Conservation (phyloP, 2,797 vertebrate genomes). For the Petrocephalus sullivani region DNA sequence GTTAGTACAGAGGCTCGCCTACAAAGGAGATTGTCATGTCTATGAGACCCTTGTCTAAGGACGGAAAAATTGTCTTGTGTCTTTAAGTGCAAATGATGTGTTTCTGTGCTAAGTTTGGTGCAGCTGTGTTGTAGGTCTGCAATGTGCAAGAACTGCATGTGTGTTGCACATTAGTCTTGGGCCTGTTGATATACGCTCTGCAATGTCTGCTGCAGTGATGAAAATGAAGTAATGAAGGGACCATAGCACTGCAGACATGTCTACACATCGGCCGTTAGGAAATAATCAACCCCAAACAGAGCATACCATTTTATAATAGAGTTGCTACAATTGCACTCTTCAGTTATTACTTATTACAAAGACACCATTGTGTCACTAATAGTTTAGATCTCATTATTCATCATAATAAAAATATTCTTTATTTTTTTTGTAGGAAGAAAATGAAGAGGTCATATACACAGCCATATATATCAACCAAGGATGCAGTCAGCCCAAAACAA, state of each 20-base stretch:
- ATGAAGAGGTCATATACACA: background rate
- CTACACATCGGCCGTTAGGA: background rate
- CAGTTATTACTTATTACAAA: background rate
- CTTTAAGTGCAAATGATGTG: background rate
- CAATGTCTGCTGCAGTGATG: background rate
- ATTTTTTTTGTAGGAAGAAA: conserved; percentile 12
- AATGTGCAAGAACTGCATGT: background rate
- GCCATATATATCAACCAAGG: background rate
- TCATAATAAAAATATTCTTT: background rate
- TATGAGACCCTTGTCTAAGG: background rate
- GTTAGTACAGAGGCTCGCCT: background rate
- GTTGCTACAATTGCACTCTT: background rate
- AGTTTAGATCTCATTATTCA: background rate
- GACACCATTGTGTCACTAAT: background rate
- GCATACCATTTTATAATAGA: background rate
- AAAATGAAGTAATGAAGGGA: background rate
- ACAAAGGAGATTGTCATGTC: background rate
- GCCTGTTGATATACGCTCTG: background rate
- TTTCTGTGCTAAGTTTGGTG: too few relatives aligned
- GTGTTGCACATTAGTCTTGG: background rate
- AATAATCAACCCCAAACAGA: background rate
- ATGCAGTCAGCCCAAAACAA: background rate
- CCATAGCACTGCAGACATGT: background rate
- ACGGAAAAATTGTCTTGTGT: background rate
- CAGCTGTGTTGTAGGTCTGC: background rate